Evolutionary conservation across 1,140 invertebrate genomes (phyloP), one percentile per base, ranked within the genome.

Genomic region (Lepidurus apus): DNA sequence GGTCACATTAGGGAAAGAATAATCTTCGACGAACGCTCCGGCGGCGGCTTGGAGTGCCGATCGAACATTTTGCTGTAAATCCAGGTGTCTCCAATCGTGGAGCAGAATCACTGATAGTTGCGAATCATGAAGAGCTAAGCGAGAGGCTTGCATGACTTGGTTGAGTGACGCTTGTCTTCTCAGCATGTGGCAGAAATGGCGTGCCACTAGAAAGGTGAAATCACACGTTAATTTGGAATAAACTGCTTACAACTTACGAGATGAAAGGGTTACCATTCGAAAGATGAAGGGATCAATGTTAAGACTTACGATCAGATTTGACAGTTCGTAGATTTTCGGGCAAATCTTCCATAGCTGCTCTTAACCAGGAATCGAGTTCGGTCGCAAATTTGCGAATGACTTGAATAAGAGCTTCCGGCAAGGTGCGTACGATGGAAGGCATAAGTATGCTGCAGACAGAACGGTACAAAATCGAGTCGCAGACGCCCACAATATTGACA

Each of bases 81-180:
- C 87, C 0, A 75, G 78, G 10, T 74, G 78, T 74, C 73, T 74
- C 78, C 87, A 88, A 82, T 90, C 89, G 73, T 87, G 85, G 24
- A 89, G 81, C 88, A 90, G 89, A 83, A 89, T 87, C 47, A 84
- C 85, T 43, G 88, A 88, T 81, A 89, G 86, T 79, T 88, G 86
- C 21, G 86, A 84, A 79, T 89, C 88, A 81, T 87, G 86, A 9
- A 91, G 83, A 17, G 90, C 87, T 80, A 88, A 87, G 24, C 88
- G 82, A 8, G 88, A 87, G 44, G 90, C 88, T 82, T 89, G 88
- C 44, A 88, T 88, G 81, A 91, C 82, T 82, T 91, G 89, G 81
- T 89, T 89, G 7, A 91, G 82, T 5, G 88, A 89, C 13, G 88
- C 89, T 83, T 89, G 88, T 43, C 89, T 84, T 6, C 87, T 82